Conservation (phyloP, 1,140 invertebrate species). For the Samia ricini region DNA sequence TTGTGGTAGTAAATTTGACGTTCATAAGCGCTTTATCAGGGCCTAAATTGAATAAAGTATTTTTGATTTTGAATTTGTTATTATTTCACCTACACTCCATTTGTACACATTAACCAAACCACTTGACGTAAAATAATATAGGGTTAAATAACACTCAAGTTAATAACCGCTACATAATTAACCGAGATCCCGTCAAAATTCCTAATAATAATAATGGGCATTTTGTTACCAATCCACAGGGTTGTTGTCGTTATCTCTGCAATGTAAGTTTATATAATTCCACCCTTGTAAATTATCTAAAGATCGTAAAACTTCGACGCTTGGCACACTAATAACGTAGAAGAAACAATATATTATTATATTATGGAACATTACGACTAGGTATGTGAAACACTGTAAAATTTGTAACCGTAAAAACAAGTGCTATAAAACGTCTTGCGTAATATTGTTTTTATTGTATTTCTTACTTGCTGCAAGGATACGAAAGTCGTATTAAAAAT, state of each 20-base stretch:
- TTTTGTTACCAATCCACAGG: conserved; percentile 44
- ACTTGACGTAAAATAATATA: too few species aligned
- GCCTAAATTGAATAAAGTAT: too few species aligned
- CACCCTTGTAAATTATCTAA: conserved; percentile 15
- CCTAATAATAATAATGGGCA: conserved; percentile 9
- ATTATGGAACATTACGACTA: background rate
- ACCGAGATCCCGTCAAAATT: too few species aligned
- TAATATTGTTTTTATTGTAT: background rate
- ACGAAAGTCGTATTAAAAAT: too few species aligned
- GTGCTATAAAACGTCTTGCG: background rate
- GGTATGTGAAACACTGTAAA: background rate
- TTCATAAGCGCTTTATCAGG: too few species aligned
- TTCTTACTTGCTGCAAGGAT: background rate
- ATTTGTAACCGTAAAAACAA: background rate
- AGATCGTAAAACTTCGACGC: background rate
- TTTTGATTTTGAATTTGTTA: too few species aligned
- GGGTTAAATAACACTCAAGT: too few species aligned
- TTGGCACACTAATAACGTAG: background rate
- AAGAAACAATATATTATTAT: background rate
- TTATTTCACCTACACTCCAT: too few species aligned
- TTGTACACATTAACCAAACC: too few species aligned
- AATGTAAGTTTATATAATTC: conserved; percentile 38
- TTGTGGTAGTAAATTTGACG: too few species aligned
- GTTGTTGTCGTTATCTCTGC: conserved; percentile 35
- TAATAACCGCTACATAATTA: too few species aligned